phyloP scores from a whole-genome alignment of 2,113 vertebrate genomes.

The Tautogolabrus adspersus region DNA sequence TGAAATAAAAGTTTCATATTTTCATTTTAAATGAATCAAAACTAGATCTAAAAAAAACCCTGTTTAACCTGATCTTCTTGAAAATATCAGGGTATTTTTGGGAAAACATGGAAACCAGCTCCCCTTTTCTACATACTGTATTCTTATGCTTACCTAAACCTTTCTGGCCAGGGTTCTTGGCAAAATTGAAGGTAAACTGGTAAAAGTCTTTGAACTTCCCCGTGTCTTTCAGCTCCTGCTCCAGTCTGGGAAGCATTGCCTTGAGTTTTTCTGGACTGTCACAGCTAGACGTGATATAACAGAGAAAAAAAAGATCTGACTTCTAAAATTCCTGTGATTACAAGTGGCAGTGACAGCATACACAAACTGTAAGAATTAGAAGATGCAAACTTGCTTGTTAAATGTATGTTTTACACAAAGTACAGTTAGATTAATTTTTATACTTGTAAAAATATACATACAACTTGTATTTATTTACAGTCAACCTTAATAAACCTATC shows the following conservation, averaged over 20 bases:
- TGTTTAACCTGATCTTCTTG: too few relatives aligned
- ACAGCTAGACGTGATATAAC: conserved; percentile 83
- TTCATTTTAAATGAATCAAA: not conserved
- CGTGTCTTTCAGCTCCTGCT: conserved; percentile 93
- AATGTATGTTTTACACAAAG: too few relatives aligned
- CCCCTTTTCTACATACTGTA: not conserved
- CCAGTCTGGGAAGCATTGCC: conserved; percentile 89
- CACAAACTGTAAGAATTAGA: not conserved
- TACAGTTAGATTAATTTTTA: not conserved
- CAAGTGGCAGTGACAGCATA: not conserved
- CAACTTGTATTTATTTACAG: not conserved
- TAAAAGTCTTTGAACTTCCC: conserved; percentile 96
- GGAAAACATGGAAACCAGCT: not conserved
- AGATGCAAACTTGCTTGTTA: too few relatives aligned
- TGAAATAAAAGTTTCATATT: not conserved
- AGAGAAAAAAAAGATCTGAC: not conserved
- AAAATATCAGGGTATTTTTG: not conserved
- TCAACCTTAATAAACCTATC: not conserved
- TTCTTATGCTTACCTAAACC: conserved; percentile 88
- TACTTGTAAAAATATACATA: too few relatives aligned
- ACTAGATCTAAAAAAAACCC: too few relatives aligned
- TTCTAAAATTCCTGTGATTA: not conserved
- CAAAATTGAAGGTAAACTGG: conserved; percentile 97
- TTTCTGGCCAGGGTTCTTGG: conserved; percentile 97
- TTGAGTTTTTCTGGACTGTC: conserved; percentile 93